Conservation (phyloP, 1,140 invertebrate species). For the Lepidurus apus region DNA sequence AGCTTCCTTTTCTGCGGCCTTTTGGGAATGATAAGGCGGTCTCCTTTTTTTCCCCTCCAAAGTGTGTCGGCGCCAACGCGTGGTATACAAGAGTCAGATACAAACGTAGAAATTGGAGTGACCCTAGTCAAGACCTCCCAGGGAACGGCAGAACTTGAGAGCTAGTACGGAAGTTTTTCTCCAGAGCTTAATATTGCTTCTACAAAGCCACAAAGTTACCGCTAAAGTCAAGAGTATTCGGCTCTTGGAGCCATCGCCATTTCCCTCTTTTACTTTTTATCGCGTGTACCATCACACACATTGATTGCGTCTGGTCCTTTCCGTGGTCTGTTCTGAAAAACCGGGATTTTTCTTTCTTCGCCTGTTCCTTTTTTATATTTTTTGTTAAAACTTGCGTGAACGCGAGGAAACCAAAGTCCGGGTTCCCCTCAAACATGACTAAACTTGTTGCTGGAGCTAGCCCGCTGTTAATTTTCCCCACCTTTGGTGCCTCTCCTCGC, state of each 20-base stretch:
- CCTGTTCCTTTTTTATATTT: neutral
- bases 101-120: neutral
- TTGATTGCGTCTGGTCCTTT: neutral
- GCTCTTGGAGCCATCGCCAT: neutral
- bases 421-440: neutral
- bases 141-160: neutral
- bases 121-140: neutral
- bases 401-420: neutral
- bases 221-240: neutral
- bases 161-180: neutral
- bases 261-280: neutral
- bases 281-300: neutral
- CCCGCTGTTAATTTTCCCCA: neutral
- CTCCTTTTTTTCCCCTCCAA: neutral
- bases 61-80: constrained; percentile 6
- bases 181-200: neutral
- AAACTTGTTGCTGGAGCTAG: neutral
- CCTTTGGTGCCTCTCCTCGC: neutral
- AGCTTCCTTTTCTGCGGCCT: neutral
- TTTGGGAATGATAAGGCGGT: neutral
- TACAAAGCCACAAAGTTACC: neutral
- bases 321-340: neutral
- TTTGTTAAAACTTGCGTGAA: neutral
- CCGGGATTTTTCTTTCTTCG: neutral
- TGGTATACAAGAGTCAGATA: neutral